These are phyloP conservation scores for Eupsilia transversa DNA, from an alignment of 2,888 invertebrate genomes.

Conservation along the genomic window DNA sequence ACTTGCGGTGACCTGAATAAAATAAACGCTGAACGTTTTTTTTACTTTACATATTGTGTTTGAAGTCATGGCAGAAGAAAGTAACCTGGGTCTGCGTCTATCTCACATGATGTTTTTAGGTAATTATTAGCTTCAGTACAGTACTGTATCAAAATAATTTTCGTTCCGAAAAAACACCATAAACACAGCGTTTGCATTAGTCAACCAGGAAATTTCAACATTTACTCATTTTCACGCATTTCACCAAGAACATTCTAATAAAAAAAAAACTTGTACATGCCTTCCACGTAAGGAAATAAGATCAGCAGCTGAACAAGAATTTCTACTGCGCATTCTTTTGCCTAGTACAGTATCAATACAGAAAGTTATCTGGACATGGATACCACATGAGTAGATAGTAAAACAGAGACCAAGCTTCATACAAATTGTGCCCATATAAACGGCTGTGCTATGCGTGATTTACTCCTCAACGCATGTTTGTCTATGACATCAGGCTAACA, in stretches of 20 bases:
- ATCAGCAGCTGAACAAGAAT: constrained; percentile 40
- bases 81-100: neutral
- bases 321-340: constrained; percentile 43
- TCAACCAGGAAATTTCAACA: neutral
- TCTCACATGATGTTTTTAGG: neutral
- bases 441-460: neutral
- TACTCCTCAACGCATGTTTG: too few relatives aligned
- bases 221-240: constrained; percentile 18
- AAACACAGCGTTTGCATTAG: too few relatives aligned
- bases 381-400: constrained; percentile 4
- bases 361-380: constrained; percentile 48
- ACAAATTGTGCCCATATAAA: neutral
- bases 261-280: neutral
- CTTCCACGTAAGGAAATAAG: constrained; percentile 42
- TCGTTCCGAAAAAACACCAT: neutral
- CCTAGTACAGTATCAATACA: constrained; percentile 50
- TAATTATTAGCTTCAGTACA: neutral
- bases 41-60: neutral
- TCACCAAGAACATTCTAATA: neutral
- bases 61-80: too few relatives aligned
- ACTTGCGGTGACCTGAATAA: constrained; percentile 7
- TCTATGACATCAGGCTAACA: neutral
- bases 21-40: neutral
- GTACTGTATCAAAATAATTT: neutral
- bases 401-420: constrained; percentile 10